Evolutionary conservation across 2,888 invertebrate genomes (phyloP), one percentile per base, ranked within the genome.

Genomic region (Rotaria magnacalcarata): DNA sequence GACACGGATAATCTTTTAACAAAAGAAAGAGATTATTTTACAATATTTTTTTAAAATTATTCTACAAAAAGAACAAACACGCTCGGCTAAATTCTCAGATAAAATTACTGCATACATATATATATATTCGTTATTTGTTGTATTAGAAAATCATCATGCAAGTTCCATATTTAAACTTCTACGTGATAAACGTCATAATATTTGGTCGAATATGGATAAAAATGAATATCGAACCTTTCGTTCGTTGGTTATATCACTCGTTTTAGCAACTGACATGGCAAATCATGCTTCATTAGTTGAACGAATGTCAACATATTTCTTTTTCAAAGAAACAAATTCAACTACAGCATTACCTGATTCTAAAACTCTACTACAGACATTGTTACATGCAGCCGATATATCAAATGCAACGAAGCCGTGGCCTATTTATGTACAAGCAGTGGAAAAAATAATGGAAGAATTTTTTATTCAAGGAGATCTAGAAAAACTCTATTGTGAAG

Each of bases 201-300:
- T 97, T 87, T 92, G 96, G 85, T 94, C 94, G 90, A 94, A 95
- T 90, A 92, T 97, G 86, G 95, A 95, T 58, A 93, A 95, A 85
- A 96, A 97, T 89, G 96, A 97, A 91, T 93, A 91, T 89, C 91
- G 92, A 60, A 96, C 96, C 91, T 94, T 97, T 91, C 93, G 97
- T 84, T 94, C 94, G 47, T 93, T 96, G 88, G 95, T 96, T 85
- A 96, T 97, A 89, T 97, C 97, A 91, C 97, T 97, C 95, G 96
- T 97, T 88, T 93, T 97, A 89, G 96, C 96, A 56, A 97, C 97
- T 1, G 97, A 97, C 92, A 97, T 97, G 97, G 96, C 96, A 88
- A 96, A 94, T 92, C 97, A 97, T 92, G 67, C 67, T 19, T 67
- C 67, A 67, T 67, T 67, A 41, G 19, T 67, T 16, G 67, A 67